Evolutionary conservation across 2,888 invertebrate species (phyloP), one percentile per base, ranked within the genome.

Genomic region (Caenorhabditis afra): DNA sequence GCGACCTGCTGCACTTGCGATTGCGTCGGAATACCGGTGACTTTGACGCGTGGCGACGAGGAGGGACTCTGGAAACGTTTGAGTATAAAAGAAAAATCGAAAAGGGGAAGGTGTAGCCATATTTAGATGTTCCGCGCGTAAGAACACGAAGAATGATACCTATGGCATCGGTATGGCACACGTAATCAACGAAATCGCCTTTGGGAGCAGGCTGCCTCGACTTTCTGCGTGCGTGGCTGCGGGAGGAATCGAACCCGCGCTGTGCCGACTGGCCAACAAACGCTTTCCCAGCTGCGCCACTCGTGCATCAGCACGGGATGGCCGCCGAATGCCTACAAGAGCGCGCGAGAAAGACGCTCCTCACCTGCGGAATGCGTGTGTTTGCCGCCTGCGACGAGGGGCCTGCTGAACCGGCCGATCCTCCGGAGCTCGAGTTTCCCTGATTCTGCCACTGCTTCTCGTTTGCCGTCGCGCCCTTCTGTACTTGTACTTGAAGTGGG

Each of bases 61-160:
- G 62, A 58, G 7, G 79, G 79, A 52, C 79, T 74, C 73, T 79
- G 71, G 3, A 76, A 75, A 45, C 37, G n/a, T n/a, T n/a, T n/a
- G n/a, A n/a, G n/a, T n/a, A n/a, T n/a, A n/a, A n/a, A n/a, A n/a
- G n/a, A 37, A 7, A 47, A 18, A 20, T 12, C 18, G n/a, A 53
- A 52, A 39, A 37, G 18, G 4, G 4, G 23, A 53, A 61, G n/a
- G 35, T 79, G 73, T 79, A 73, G 73, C 79, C 73, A 74, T 55
- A 68, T 68, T 73, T 73, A 55, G 73, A 79, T 79, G 79, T 74
- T 79, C 79, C 73, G 79, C 68, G 62, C 41, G 62, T 73, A 67
- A 79, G n/a, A 67, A 73, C 45, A 68, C 58, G 73, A 67, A 64
- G 78, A 78, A 73, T 78, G 78, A 78, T 78, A 78, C 78, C 78